Percentiles rank a stretch among this genome's conserved stretches.
Conservation (phyloP, 2,113 vertebrate species). For the Atractosteus spatula region DNA sequence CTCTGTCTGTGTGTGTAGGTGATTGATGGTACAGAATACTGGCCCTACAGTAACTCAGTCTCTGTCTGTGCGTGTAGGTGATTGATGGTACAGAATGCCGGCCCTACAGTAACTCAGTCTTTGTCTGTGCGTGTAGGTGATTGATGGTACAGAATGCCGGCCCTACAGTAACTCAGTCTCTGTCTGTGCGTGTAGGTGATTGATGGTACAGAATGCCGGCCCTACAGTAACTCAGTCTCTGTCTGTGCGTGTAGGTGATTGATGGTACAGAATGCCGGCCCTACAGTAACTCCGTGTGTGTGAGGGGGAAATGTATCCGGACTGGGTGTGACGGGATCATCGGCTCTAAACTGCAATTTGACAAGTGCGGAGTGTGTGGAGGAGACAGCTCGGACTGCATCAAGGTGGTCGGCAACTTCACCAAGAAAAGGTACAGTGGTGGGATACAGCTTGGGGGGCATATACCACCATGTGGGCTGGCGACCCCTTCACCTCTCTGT, state of each 20-base stretch:
- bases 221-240: not conserved
- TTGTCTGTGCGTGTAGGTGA: not conserved
- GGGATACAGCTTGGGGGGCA: not conserved
- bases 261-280: slow-evolving; percentile 94
- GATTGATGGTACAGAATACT: too few relatives aligned
- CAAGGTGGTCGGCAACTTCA: slow-evolving; percentile 86
- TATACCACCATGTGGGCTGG: too few relatives aligned
- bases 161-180: not conserved
- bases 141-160: too few relatives aligned
- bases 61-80: too few relatives aligned
- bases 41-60: too few relatives aligned
- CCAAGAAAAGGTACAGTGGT: slow-evolving; percentile 82
- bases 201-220: too few relatives aligned
- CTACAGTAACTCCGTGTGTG: slow-evolving; percentile 88
- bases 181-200: not conserved
- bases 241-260: slow-evolving; percentile 68
- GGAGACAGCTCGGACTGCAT: slow-evolving; percentile 89
- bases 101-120: not conserved
- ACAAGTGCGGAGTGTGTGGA: slow-evolving; percentile 92
- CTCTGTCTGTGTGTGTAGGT: too few relatives aligned
- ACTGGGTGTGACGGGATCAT: slow-evolving; percentile 95
- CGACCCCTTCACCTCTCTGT: too few relatives aligned
- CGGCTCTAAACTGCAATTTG: slow-evolving; percentile 92
- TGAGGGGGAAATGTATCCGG: slow-evolving; percentile 87
- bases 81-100: too few relatives aligned